These are phyloP conservation scores for Dipodomys ordii DNA, from an alignment of 2,113 vertebrate genomes.

Conservation along the genomic window DNA sequence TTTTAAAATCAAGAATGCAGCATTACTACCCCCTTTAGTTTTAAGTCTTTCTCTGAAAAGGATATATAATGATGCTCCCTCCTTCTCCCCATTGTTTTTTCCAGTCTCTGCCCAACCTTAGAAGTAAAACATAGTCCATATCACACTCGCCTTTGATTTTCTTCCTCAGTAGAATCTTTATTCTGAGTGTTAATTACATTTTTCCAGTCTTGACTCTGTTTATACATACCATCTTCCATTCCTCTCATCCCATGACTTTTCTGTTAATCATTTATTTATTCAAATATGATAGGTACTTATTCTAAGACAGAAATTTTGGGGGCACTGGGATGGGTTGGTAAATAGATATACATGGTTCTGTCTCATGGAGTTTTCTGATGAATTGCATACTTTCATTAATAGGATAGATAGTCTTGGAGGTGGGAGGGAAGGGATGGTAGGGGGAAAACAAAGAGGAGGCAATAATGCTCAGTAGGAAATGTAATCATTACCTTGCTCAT, in stretches of 20 bases:
- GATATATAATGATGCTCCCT: background rate
- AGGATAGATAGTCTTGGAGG: no score
- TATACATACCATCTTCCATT: background rate
- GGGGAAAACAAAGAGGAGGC: no score
- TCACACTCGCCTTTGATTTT: background rate
- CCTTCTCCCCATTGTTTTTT: background rate
- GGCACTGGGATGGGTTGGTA: background rate
- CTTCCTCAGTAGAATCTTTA: background rate
- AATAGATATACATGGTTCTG: background rate
- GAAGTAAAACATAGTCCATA: background rate
- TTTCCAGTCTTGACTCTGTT: background rate
- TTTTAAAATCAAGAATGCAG: background rate
- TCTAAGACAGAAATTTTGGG: background rate
- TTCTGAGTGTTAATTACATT: background rate
- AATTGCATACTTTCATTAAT: background rate
- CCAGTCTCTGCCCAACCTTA: background rate
- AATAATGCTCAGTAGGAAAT: no score
- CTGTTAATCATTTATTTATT: background rate
- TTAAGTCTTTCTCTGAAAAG: background rate
- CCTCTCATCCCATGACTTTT: rapidly evolving
- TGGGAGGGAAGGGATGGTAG: no score
- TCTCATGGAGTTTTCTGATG: background rate
- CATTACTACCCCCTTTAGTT: background rate
- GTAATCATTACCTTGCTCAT: no score
- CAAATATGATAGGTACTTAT: background rate